Conservation (phyloP, 2,888 invertebrate genomes). For the Balanococcus diminutus region DNA sequence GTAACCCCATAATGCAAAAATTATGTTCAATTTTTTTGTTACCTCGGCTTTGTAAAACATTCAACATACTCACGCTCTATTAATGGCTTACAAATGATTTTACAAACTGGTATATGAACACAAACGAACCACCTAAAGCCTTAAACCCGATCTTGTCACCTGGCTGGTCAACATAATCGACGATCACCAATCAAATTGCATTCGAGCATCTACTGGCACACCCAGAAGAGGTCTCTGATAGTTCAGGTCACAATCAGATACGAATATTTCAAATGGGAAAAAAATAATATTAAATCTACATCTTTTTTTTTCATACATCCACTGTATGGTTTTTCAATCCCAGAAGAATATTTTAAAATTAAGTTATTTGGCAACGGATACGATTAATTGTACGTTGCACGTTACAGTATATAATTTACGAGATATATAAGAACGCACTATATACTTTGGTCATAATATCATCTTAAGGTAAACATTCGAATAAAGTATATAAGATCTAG, state of each 20-base stretch:
- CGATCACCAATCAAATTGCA: conserved; percentile 1
- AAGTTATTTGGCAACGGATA: conserved; percentile 50
- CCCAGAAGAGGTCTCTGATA: no score
- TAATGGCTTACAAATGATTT: conserved; percentile 26
- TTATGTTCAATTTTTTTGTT: conserved; percentile 16
- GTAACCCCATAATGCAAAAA: neutral
- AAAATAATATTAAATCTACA: neutral
- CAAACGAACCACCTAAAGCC: neutral
- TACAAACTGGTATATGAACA: neutral
- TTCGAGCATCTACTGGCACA: neutral
- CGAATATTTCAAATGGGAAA: no score
- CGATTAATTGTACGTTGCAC: neutral
- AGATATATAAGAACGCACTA: neutral
- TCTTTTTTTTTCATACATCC: neutral
- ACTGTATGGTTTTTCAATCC: neutral
- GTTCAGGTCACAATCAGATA: neutral
- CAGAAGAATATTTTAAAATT: conserved; percentile 15
- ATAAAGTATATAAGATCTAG: neutral
- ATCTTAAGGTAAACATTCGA: conserved; percentile 17
- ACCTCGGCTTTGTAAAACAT: neutral
- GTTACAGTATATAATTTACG: neutral
- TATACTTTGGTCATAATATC: neutral
- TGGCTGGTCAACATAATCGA: neutral
- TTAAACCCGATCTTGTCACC: conserved; percentile 15
- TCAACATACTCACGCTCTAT: neutral